phyloP scores from a whole-genome alignment of 2,888 invertebrate species.

The Spodoptera exigua region DNA sequence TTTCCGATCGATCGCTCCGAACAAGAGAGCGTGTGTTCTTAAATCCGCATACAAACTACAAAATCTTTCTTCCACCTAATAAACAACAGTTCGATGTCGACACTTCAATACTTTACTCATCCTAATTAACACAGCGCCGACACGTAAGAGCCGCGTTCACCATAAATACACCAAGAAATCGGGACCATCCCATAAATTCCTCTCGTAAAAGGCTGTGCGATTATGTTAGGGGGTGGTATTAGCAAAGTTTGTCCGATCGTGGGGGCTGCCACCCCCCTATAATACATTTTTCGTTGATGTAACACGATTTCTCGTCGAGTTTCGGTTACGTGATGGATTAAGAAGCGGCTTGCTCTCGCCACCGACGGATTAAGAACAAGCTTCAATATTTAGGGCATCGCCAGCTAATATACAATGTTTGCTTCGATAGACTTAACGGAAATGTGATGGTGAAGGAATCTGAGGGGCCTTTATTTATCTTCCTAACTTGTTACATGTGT shows the following conservation, averaged over 20 bases:
- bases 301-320: conserved; percentile 89
- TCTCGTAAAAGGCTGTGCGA: conserved; percentile 89
- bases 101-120: conserved; percentile 74
- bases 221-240: conserved; percentile 89
- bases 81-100: conserved; percentile 48
- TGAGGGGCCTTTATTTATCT: conserved; percentile 55
- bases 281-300: conserved; percentile 90
- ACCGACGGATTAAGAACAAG: conserved; percentile 84
- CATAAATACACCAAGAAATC: conserved; percentile 89
- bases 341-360: conserved; percentile 85
- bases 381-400: conserved; percentile 86
- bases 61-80: conserved; percentile 27
- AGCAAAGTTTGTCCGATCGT: conserved; percentile 89
- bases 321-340: conserved; percentile 90
- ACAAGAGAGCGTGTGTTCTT: conserved; percentile 2
- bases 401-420: conserved; percentile 86
- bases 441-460: conserved; percentile 68
- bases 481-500: conserved; percentile 53
- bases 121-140: conserved; percentile 84
- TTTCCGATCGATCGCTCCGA: background rate
- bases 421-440: conserved; percentile 83
- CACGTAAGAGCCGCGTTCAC: conserved; percentile 84
- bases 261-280: conserved; percentile 76
- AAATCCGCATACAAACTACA: conserved; percentile 27
- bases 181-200: conserved; percentile 89